Evolutionary conservation across 2,797 vertebrate genomes (phyloP).

Genomic region (Esox lucius): DNA sequence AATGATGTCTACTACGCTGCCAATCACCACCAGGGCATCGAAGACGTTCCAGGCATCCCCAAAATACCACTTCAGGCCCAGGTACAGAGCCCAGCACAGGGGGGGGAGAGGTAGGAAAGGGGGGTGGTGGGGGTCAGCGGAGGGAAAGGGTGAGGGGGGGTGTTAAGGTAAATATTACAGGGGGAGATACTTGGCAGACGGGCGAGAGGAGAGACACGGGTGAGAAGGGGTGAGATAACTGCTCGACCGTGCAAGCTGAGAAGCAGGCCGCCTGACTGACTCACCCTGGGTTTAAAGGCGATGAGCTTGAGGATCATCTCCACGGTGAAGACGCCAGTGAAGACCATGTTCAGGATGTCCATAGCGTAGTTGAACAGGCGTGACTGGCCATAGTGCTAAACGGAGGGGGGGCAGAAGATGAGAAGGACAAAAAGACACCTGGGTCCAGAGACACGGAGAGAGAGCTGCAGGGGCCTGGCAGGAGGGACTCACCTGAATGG

Average conservation of each 20-base stretch:
- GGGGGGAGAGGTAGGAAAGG: slow-evolving; percentile 14
- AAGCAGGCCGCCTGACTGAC: slow-evolving; percentile 13
- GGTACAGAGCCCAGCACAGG: slow-evolving; percentile 57
- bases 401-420: not conserved
- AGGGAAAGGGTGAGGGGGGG: slow-evolving; percentile 10
- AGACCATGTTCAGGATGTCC: slow-evolving; percentile 99
- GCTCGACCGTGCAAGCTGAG: not conserved
- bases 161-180: not conserved
- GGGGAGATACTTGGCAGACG: not conserved
- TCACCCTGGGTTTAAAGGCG: slow-evolving; percentile 97
- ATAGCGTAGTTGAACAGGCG: slow-evolving; percentile 93
- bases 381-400: slow-evolving; percentile 93
- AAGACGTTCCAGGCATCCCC: slow-evolving; percentile 99
- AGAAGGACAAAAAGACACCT: not conserved
- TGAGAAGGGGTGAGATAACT: not conserved
- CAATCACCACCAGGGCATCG: slow-evolving; percentile 98
- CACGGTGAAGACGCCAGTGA: slow-evolving; percentile 97
- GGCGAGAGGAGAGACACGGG: slow-evolving; percentile 8
- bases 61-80: slow-evolving; percentile 94
- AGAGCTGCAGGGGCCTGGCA: not conserved
- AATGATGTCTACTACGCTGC: slow-evolving; percentile 99
- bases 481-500: slow-evolving; percentile 88
- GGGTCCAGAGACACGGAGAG: not conserved
- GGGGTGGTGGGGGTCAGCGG: not conserved
- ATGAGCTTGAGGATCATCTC: slow-evolving; percentile 98